phyloP scores from a whole-genome alignment of 2,113 vertebrate species.

The Aptenodytes forsteri region DNA sequence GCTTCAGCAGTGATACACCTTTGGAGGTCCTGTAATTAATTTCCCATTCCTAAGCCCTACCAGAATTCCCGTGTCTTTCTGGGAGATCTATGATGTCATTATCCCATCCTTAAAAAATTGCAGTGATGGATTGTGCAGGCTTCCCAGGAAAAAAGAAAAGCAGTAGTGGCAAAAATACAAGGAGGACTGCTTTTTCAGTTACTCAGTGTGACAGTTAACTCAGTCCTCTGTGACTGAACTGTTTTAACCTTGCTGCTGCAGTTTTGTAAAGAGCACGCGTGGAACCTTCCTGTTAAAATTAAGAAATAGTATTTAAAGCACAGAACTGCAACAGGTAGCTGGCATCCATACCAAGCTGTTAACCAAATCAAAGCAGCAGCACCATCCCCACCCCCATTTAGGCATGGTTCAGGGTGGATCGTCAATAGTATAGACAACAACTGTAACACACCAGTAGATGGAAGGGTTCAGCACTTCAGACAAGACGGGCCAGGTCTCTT shows the following conservation, averaged over 20 bases:
- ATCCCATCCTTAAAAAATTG: not conserved
- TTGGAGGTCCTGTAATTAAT: not conserved
- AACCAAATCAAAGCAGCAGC: not conserved
- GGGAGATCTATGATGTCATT: too few relatives aligned
- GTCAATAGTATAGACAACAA: rapidly evolving
- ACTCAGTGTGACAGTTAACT: not conserved
- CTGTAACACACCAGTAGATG: rapidly evolving
- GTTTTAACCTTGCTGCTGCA: not conserved
- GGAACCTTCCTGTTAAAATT: not conserved
- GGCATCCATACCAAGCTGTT: not conserved
- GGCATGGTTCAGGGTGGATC: not conserved
- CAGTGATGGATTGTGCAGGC: not conserved
- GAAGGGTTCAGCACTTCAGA: too few relatives aligned
- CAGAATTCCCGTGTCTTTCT: not conserved
- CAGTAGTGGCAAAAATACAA: not conserved
- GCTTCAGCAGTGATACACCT: not conserved
- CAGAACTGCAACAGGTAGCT: not conserved
- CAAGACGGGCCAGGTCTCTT: not conserved
- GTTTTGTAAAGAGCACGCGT: not conserved
- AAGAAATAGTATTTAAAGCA: not conserved
- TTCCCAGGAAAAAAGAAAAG: not conserved
- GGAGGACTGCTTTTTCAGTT: too few relatives aligned
- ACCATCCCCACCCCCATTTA: not conserved
- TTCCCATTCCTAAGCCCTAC: not conserved
- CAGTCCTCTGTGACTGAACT: not conserved